Percentiles rank a stretch among this genome's conserved stretches.
phyloP scores from a whole-genome alignment of 2,113 vertebrate genomes.

The Petrocephalus zakoni region DNA sequence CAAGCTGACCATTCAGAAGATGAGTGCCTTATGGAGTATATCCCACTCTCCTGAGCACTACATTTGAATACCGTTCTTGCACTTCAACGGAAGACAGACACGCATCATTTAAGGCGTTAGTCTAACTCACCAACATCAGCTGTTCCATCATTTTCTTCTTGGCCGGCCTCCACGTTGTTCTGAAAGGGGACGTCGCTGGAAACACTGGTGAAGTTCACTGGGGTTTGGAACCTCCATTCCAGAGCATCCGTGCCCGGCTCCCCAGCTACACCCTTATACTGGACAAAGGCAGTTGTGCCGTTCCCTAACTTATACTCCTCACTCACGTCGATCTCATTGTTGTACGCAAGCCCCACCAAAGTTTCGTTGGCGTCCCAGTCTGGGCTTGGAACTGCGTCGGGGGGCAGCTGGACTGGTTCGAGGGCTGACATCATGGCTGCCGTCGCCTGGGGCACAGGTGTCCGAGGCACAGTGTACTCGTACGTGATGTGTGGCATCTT shows the following conservation, averaged over 20 bases:
- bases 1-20: not conserved
- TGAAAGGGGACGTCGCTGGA: constrained; percentile 40
- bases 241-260: constrained; percentile 21
- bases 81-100: not conserved
- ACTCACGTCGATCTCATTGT: constrained; percentile 36
- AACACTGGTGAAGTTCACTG: constrained; percentile 34
- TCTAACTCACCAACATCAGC: constrained; percentile 46
- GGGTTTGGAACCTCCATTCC: constrained; percentile 42
- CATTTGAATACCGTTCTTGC: not conserved
- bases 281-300: constrained; percentile 31
- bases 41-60: not conserved
- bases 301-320: constrained; percentile 27
- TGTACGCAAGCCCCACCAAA: constrained; percentile 18
- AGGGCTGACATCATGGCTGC: constrained; percentile 44
- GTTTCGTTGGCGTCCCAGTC: constrained; percentile 12
- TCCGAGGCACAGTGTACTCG: constrained; percentile 72
- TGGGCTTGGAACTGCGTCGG: constrained; percentile 25
- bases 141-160: constrained; percentile 33
- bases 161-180: constrained; percentile 50
- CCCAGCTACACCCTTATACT: constrained; percentile 13
- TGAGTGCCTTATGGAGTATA: not conserved
- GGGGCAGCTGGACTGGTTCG: constrained; percentile 32
- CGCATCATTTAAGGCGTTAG: not conserved
- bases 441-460: constrained; percentile 37
- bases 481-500: constrained; percentile 80